phyloP scores from a whole-genome alignment of 2,113 vertebrate genomes.

The Mormyrus iriodes region DNA sequence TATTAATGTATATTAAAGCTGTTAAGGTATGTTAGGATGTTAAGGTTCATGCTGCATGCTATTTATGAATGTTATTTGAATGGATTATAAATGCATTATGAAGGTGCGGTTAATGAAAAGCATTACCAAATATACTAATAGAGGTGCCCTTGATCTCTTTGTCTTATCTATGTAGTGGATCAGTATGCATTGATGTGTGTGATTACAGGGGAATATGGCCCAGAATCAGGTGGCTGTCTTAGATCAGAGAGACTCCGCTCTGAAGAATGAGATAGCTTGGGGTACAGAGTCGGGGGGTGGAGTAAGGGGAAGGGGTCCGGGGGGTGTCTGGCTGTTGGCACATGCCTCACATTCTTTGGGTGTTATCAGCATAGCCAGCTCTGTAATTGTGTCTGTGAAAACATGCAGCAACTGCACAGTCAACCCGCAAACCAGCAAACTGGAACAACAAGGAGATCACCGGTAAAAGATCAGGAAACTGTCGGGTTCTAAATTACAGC shows the following conservation, averaged over 20 bases:
- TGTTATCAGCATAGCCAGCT: conserved; percentile 58
- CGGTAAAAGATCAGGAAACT: background rate
- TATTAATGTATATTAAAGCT: background rate
- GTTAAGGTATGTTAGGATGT: background rate
- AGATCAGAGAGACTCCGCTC: background rate
- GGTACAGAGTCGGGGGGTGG: conserved; percentile 31
- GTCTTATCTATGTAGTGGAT: background rate
- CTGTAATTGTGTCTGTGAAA: conserved; percentile 53
- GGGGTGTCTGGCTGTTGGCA: conserved; percentile 46
- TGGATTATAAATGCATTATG: background rate
- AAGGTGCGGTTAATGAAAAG: background rate
- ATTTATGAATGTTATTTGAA: background rate
- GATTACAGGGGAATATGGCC: background rate
- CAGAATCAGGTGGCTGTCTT: background rate
- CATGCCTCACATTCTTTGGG: conserved; percentile 61
- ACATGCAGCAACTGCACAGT: conserved; percentile 25
- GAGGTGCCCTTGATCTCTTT: background rate
- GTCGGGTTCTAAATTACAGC: background rate
- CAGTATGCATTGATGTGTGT: background rate
- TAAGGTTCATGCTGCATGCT: background rate
- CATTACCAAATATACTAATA: background rate
- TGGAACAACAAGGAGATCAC: background rate
- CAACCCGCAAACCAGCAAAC: background rate
- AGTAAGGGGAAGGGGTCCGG: background rate
- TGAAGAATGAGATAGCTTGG: conserved; percentile 24